Percentiles rank a stretch among this genome's conserved stretches.
These are phyloP conservation scores for Megamerina dolium DNA, from an alignment of 2,888 invertebrate species.

Conservation along the genomic window DNA sequence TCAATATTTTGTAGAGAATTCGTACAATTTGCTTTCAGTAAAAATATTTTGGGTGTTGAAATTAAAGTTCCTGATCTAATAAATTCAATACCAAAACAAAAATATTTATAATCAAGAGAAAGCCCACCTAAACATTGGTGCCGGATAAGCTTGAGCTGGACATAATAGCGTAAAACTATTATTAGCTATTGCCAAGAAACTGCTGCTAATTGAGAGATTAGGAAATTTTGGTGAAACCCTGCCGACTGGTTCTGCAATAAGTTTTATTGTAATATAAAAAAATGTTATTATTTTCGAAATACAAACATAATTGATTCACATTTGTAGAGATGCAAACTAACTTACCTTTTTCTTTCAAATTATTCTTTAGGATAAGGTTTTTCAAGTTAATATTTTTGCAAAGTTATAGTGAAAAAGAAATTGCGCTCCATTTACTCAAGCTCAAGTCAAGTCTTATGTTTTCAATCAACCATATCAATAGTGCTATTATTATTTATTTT, in stretches of 20 bases:
- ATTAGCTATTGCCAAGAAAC: conserved; percentile 55
- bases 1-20: not conserved
- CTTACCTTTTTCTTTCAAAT: conserved; percentile 32
- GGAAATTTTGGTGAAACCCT: conserved; percentile 67
- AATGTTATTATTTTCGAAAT: conserved; percentile 8
- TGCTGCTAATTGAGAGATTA: conserved; percentile 57
- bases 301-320: too few relatives aligned
- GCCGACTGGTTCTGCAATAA: conserved; percentile 63
- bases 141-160: conserved; percentile 64
- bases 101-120: conserved; percentile 2
- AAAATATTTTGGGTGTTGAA: conserved; percentile 22
- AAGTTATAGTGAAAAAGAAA: conserved; percentile 4
- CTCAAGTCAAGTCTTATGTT: conserved; percentile 40
- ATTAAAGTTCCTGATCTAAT: too few relatives aligned
- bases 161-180: conserved; percentile 58
- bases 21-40: too few relatives aligned
- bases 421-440: conserved; percentile 31
- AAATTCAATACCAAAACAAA: too few relatives aligned
- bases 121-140: conserved; percentile 58
- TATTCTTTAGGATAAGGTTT: conserved; percentile 17
- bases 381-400: conserved; percentile 3
- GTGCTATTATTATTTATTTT: too few relatives aligned
- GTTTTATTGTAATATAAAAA: conserved; percentile 3
- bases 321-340: too few relatives aligned
- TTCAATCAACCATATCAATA: too few relatives aligned